phyloP scores from a whole-genome alignment of 2,113 vertebrate species.

The Thermophis baileyi region DNA sequence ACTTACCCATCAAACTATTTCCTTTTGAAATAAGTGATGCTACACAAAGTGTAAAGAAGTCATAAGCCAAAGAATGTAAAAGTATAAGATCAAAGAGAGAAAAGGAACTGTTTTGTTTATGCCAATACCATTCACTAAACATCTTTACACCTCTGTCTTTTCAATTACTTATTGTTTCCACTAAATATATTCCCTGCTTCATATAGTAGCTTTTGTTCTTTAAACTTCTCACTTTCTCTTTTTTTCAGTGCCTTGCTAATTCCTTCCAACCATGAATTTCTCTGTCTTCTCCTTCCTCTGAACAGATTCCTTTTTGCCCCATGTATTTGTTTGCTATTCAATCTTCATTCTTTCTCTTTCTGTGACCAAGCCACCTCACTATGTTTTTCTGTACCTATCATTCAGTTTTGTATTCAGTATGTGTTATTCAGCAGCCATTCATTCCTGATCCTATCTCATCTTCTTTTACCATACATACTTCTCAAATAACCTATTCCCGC shows the following conservation, averaged over 20 bases:
- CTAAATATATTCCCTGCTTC: background rate
- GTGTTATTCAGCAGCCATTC: background rate
- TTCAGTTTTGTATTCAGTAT: background rate
- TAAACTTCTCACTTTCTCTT: background rate
- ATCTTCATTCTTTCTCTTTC: background rate
- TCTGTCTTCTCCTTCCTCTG: background rate
- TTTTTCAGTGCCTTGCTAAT: background rate
- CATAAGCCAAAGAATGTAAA: background rate
- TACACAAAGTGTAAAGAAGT: background rate
- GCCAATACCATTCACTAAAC: background rate
- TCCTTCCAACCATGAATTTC: background rate
- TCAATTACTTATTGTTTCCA: background rate
- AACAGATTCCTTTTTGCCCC: background rate
- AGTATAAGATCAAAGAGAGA: background rate
- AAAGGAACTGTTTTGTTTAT: background rate
- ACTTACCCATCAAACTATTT: background rate
- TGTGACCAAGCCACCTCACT: background rate
- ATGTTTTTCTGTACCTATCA: background rate
- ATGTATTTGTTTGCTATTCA: background rate
- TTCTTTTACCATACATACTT: background rate
- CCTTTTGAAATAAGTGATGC: background rate
- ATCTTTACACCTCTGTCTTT: background rate
- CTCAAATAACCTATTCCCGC: background rate
- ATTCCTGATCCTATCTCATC: background rate
- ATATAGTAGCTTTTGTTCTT: background rate